Percentiles rank a stretch among this genome's conserved stretches.
Conservation (phyloP, 2,113 vertebrate genomes). For the Dasyornis broadbenti region DNA sequence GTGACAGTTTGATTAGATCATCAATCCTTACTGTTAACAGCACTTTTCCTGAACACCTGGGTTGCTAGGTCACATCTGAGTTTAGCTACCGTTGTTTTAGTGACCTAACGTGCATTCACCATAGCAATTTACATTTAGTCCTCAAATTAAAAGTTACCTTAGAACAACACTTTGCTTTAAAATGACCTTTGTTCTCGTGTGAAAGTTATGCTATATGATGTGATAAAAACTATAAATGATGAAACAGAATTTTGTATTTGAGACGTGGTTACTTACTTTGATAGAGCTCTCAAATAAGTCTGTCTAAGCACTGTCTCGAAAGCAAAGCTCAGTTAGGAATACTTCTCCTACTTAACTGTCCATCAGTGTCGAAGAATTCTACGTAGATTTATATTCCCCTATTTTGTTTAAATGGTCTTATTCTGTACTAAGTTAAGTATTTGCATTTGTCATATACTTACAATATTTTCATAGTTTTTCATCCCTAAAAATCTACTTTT, state of each 20-base stretch:
- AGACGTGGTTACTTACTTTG: background rate
- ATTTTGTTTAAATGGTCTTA: background rate
- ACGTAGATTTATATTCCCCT: background rate
- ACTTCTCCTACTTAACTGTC: slow-evolving; percentile 13
- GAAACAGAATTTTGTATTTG: slow-evolving; percentile 36
- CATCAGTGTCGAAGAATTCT: background rate
- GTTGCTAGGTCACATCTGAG: slow-evolving; percentile 94
- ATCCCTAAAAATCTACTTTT: background rate
- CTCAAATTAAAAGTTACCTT: slow-evolving; percentile 77
- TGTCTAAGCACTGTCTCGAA: background rate
- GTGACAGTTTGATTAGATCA: slow-evolving; percentile 99
- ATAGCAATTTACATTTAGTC: slow-evolving; percentile 73
- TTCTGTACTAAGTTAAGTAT: slow-evolving; percentile 11
- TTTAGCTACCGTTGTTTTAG: slow-evolving; percentile 89
- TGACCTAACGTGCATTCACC: slow-evolving; percentile 78
- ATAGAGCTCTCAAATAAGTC: background rate
- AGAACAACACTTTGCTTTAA: slow-evolving; percentile 70
- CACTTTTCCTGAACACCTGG: slow-evolving; percentile 98
- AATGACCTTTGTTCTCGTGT: slow-evolving; percentile 53
- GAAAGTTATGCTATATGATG: slow-evolving; percentile 41
- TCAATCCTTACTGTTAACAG: slow-evolving; percentile 98
- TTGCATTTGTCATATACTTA: background rate
- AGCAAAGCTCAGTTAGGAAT: background rate
- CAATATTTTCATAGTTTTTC: background rate
- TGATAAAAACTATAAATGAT: slow-evolving; percentile 45